Evolutionary conservation across 2,888 invertebrate genomes (phyloP), one percentile per base, ranked within the genome.

Genomic region (Helicoverpa assulta): DNA sequence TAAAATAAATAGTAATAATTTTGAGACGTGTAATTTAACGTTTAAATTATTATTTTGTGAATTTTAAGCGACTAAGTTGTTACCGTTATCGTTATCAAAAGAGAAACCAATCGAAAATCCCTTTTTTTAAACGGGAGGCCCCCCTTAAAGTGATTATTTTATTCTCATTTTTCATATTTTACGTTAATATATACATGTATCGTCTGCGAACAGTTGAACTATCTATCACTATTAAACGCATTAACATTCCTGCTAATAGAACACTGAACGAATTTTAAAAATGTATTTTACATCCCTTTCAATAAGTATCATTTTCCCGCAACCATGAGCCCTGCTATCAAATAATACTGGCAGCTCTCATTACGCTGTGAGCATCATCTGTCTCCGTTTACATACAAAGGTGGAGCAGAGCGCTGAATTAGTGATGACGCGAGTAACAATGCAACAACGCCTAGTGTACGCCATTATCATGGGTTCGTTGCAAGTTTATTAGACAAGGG

Each of bases 361-460:
- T 73, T 63, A 78, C 10, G 14, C 19, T 26, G 18, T 50, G 19
- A 58, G 52, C 65, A 67, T 71, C 65, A 62, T 58, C 50, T 43
- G 53, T 26, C 50, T 58, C 60, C 47, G 47, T 26, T 61, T 40
- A 64, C 76, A 65, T 33, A 76, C 80, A 77, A 75, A 75, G 47
- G 58, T 33, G 50, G 10, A 19, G 40, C 59, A 21, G 40, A 18
- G 53, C 29, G 12, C 43, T 80, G 76, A 76, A 78, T 78, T 65
- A 80, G 59, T 63, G 67, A 78, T 71, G 71, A 65, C 62, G 54
- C 65, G n/a, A 50, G 37, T 57, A 71, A 78, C 76, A 78, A 76
- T 63, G 56, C 53, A 40, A 43, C n/a, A n/a, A 33, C 14, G 29
- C 7, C 19, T n/a, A 16, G 50, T 50, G 51, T 62, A 61, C 59